phyloP scores from a whole-genome alignment of 2,113 vertebrate genomes.

The Marcusenius ussheri region DNA sequence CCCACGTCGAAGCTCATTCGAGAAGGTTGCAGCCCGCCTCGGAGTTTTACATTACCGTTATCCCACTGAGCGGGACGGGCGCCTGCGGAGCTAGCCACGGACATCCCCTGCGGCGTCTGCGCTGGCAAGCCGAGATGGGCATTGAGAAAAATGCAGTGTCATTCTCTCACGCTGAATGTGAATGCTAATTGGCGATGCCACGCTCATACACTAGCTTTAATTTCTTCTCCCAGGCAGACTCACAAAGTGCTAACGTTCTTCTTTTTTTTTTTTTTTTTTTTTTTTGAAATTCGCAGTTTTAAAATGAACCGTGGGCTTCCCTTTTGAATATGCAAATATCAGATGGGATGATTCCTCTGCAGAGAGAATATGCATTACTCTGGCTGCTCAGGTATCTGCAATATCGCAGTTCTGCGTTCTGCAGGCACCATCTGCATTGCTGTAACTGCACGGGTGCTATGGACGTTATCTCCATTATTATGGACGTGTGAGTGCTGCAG shows the following conservation, averaged over 20 bases:
- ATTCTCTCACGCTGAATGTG: background rate
- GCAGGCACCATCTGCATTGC: background rate
- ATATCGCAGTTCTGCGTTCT: background rate
- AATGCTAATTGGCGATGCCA: background rate
- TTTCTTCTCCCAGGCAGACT: background rate
- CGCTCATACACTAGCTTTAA: background rate
- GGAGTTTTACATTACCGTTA: conserved; percentile 28
- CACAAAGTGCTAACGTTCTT: background rate
- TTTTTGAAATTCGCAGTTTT: background rate
- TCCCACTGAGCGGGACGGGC: conserved; percentile 17
- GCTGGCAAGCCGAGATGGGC: background rate
- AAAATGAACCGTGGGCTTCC: background rate
- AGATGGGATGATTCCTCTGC: background rate
- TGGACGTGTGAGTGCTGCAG: background rate
- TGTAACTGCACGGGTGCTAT: background rate
- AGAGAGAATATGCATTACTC: background rate
- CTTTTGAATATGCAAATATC: background rate
- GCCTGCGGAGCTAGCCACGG: conserved; percentile 11
- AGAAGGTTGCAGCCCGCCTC: background rate
- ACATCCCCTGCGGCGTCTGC: conserved; percentile 7
- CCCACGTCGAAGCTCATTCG: background rate
- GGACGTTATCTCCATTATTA: background rate
- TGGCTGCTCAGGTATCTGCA: background rate
- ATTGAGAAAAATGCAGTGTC: background rate
- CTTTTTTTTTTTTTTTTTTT: background rate